Percentiles rank a stretch among this genome's conserved stretches.
phyloP scores from a whole-genome alignment of 2,888 invertebrate species.

The Eumerus sabulonum region DNA sequence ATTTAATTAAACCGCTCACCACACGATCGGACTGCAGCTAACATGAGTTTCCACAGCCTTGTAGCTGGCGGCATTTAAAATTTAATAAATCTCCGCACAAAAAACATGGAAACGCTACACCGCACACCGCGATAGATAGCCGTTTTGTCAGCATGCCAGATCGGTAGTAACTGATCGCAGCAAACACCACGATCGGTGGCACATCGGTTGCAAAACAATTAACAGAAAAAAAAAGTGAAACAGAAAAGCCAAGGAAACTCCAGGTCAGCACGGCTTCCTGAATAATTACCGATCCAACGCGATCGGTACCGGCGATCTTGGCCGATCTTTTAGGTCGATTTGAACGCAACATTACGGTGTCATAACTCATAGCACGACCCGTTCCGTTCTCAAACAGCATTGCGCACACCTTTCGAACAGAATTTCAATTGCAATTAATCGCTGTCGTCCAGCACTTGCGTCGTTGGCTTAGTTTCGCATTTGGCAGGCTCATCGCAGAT shows the following conservation, averaged over 20 bases:
- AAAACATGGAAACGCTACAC: conserved; percentile 25
- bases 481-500: conserved; percentile 44
- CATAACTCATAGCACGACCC: conserved; percentile 26
- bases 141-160: conserved; percentile 34
- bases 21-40: conserved; percentile 7
- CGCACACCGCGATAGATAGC: conserved; percentile 17
- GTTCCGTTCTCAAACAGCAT: not conserved
- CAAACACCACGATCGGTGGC: conserved; percentile 18
- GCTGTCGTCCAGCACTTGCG: not conserved
- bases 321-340: too few relatives aligned
- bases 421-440: conserved; percentile 37
- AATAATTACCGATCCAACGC: conserved; percentile 49
- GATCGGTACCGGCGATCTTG: not conserved
- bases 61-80: conserved; percentile 13
- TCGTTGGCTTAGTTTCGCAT: not conserved
- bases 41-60: conserved; percentile 1
- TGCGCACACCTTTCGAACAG: conserved; percentile 39
- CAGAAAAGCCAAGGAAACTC: not conserved
- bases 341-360: not conserved
- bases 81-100: conserved; percentile 32
- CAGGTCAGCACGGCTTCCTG: conserved; percentile 35
- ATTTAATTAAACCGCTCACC: conserved; percentile 52
- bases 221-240: conserved; percentile 15
- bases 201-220: conserved; percentile 16
- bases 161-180: too few relatives aligned